A percentile compares a stretch with the other conserved stretches of the same genome.
These are phyloP conservation scores for Sipha maydis DNA, from an alignment of 2,888 invertebrate species.

Conservation along the genomic window DNA sequence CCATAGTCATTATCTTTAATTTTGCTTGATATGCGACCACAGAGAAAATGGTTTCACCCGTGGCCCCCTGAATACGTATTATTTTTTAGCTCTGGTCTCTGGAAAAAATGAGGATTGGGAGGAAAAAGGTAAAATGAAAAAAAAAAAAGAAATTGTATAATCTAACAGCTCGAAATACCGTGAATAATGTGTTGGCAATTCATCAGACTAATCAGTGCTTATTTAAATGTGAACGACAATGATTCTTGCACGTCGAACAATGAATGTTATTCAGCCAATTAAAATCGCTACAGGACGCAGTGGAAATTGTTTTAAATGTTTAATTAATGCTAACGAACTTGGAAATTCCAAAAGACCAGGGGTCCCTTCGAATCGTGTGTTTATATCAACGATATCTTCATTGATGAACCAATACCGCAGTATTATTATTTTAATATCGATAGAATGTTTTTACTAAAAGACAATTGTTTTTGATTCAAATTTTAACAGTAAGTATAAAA, in stretches of 20 bases:
- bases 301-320: slow-evolving; percentile 42
- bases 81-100: slow-evolving; percentile 23
- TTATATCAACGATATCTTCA: background rate
- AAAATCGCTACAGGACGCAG: slow-evolving; percentile 1
- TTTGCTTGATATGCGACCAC: slow-evolving; percentile 52
- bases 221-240: slow-evolving; percentile 39
- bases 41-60: slow-evolving; percentile 55
- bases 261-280: slow-evolving; percentile 46
- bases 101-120: background rate
- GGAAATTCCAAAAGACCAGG: background rate
- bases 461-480: background rate
- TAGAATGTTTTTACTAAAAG: background rate
- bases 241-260: slow-evolving; percentile 44
- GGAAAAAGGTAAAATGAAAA: slow-evolving; percentile 2
- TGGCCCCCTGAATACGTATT: background rate
- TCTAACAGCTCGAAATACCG: slow-evolving; percentile 13
- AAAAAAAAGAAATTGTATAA: slow-evolving; percentile 32
- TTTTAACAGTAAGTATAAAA: background rate
- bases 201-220: slow-evolving; percentile 44
- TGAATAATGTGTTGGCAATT: slow-evolving; percentile 45
- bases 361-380: background rate
- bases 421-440: background rate
- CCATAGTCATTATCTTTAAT: slow-evolving; percentile 60
- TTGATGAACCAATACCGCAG: background rate
- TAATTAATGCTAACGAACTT: slow-evolving; percentile 51